These are phyloP conservation scores for Anoplophora glabripennis DNA, from an alignment of 1,140 invertebrate species.

Conservation along the genomic window DNA sequence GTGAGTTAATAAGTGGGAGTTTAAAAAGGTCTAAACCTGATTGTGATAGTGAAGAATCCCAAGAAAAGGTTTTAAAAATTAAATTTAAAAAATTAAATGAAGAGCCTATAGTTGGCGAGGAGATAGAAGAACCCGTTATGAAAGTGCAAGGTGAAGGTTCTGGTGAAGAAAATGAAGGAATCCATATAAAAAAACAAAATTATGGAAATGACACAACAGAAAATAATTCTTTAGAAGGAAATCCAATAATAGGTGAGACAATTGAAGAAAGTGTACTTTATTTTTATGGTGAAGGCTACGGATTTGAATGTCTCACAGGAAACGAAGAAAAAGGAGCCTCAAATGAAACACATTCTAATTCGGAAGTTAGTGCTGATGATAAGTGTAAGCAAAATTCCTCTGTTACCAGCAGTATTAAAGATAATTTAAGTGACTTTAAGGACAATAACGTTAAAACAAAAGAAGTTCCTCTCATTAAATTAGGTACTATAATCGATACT, in stretches of 20 bases:
- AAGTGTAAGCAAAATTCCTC: background rate
- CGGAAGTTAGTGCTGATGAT: background rate
- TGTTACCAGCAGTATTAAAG: slow-evolving; percentile 10
- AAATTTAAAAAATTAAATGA: slow-evolving; percentile 5
- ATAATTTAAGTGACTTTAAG: slow-evolving; percentile 6
- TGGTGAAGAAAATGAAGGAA: slow-evolving; percentile 55
- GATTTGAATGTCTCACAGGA: slow-evolving; percentile 55
- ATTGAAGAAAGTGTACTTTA: slow-evolving; percentile 74
- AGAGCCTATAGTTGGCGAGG: slow-evolving; percentile 53
- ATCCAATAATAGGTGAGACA: slow-evolving; percentile 55
- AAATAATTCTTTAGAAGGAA: background rate
- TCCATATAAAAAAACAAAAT: too few species aligned
- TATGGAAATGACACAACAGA: too few species aligned
- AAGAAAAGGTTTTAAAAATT: slow-evolving; percentile 19
- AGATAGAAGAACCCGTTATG: slow-evolving; percentile 70
- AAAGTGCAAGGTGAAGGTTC: slow-evolving; percentile 68
- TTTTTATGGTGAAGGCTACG: slow-evolving; percentile 69
- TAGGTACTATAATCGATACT: slow-evolving; percentile 22
- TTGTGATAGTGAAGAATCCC: slow-evolving; percentile 17
- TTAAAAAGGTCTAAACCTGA: slow-evolving; percentile 21
- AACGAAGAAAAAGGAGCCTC: slow-evolving; percentile 26
- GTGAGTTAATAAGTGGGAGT: slow-evolving; percentile 6
- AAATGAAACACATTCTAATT: background rate
- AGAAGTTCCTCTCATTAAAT: slow-evolving; percentile 15
- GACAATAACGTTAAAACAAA: slow-evolving; percentile 1